These are phyloP conservation scores for Drosophila paramelanica DNA, from an alignment of 2,888 invertebrate genomes.

Conservation along the genomic window DNA sequence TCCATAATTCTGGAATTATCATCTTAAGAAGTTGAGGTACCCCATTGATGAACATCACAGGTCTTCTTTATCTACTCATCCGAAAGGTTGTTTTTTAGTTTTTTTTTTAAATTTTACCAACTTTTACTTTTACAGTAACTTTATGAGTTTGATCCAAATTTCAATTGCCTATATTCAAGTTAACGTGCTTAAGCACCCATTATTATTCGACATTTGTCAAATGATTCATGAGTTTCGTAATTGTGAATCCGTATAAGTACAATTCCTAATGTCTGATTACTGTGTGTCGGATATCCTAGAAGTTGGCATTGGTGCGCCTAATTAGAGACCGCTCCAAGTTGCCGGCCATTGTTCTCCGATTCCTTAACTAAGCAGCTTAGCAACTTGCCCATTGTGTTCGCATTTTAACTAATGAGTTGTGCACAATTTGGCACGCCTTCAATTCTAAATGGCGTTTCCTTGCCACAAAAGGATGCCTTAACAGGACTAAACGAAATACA, in stretches of 20 bases:
- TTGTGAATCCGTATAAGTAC: conserved; percentile 1
- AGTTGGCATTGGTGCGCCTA: conserved; percentile 45
- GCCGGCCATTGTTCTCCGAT: conserved; percentile 44
- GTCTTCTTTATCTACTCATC: too few relatives aligned
- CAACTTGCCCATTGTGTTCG: conserved; percentile 46
- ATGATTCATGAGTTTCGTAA: conserved; percentile 5
- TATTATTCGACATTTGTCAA: background rate
- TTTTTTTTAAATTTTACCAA: too few relatives aligned
- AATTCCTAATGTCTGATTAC: conserved; percentile 5
- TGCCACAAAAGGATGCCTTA: conserved; percentile 7
- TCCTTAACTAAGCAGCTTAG: conserved; percentile 15
- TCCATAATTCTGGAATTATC: too few relatives aligned
- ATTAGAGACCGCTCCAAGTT: conserved; percentile 53
- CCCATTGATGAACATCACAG: too few relatives aligned
- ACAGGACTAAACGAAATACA: conserved; percentile 25
- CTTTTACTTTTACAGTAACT: too few relatives aligned
- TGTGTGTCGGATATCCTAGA: conserved; percentile 50
- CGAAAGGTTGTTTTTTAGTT: too few relatives aligned
- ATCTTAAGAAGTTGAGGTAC: too few relatives aligned
- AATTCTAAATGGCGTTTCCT: conserved; percentile 13
- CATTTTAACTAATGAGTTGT: conserved; percentile 68
- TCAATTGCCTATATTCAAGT: background rate
- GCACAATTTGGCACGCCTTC: conserved; percentile 33
- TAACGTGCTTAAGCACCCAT: too few relatives aligned
- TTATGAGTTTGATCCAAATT: background rate